These are phyloP conservation scores for Aquatica leii DNA, from an alignment of 2,888 invertebrate genomes.

Conservation along the genomic window DNA sequence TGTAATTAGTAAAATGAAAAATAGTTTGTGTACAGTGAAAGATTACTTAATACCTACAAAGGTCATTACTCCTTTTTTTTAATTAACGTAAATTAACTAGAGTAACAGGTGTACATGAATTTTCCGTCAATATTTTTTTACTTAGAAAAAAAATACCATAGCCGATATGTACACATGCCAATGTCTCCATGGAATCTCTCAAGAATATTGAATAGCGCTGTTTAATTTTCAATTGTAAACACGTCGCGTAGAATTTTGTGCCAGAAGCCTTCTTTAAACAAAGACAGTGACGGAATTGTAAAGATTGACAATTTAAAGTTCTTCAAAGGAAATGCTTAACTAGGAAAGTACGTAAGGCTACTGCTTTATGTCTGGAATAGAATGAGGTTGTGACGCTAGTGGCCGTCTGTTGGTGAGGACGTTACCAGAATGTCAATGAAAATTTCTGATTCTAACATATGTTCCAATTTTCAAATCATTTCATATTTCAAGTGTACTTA, in stretches of 20 bases:
- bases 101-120: too few species aligned
- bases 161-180: constrained; percentile 19
- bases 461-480: too few species aligned
- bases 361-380: constrained; percentile 26
- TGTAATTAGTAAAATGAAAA: constrained; percentile 1
- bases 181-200: constrained; percentile 18
- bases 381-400: constrained; percentile 26
- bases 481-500: too few species aligned
- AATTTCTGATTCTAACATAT: background rate
- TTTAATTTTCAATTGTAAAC: constrained; percentile 17
- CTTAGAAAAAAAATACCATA: too few species aligned
- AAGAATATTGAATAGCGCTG: constrained; percentile 24
- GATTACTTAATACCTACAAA: background rate
- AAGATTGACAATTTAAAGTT: constrained; percentile 5
- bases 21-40: constrained; percentile 6
- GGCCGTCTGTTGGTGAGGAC: constrained; percentile 19
- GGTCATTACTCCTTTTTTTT: background rate
- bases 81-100: background rate
- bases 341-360: constrained; percentile 20
- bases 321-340: constrained; percentile 20
- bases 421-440: constrained; percentile 20
- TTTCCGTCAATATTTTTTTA: too few species aligned
- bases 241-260: constrained; percentile 18
- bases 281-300: constrained; percentile 11
- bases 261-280: constrained; percentile 14